Percentiles rank a stretch among this genome's conserved stretches.
Conservation (phyloP, 2,888 invertebrate genomes). For the Xylocampa areola region DNA sequence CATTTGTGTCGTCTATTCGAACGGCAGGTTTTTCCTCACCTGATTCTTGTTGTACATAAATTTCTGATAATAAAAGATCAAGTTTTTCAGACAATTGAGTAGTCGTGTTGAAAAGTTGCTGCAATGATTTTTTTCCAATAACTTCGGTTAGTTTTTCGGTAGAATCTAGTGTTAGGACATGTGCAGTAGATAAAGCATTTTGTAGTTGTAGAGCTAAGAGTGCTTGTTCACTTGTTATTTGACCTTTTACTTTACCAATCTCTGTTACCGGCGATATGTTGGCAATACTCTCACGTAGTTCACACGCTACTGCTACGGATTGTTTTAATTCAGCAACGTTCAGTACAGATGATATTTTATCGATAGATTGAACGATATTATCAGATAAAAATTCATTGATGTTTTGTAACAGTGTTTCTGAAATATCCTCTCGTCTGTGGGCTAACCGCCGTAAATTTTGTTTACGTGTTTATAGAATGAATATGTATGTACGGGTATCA, state of each 20-base stretch:
- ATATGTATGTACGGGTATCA: no score
- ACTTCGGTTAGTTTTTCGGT: slow-evolving; percentile 37
- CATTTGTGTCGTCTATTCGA: neutral
- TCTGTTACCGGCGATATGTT: slow-evolving; percentile 4
- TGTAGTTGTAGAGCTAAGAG: slow-evolving; percentile 30
- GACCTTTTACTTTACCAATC: neutral
- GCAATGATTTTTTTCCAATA: slow-evolving; percentile 42
- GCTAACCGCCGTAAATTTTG: no score
- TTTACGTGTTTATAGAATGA: no score
- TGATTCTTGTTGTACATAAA: neutral
- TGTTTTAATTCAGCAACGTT: slow-evolving; percentile 56
- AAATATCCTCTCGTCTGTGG: no score
- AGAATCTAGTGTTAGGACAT: slow-evolving; percentile 52
- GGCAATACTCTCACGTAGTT: slow-evolving; percentile 57
- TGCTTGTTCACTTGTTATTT: slow-evolving; percentile 4
- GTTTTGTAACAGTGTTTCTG: slow-evolving; percentile 59
- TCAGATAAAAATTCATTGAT: slow-evolving; percentile 66
- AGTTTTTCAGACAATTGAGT: slow-evolving; percentile 43
- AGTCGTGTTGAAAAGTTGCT: slow-evolving; percentile 56
- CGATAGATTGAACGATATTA: slow-evolving; percentile 54
- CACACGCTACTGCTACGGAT: slow-evolving; percentile 56
- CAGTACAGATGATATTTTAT: slow-evolving; percentile 48
- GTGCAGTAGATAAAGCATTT: slow-evolving; percentile 54
- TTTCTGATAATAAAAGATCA: slow-evolving; percentile 12
- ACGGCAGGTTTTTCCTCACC: neutral